phyloP scores from a whole-genome alignment of 2,113 vertebrate species.

The Ondatra zibethicus region DNA sequence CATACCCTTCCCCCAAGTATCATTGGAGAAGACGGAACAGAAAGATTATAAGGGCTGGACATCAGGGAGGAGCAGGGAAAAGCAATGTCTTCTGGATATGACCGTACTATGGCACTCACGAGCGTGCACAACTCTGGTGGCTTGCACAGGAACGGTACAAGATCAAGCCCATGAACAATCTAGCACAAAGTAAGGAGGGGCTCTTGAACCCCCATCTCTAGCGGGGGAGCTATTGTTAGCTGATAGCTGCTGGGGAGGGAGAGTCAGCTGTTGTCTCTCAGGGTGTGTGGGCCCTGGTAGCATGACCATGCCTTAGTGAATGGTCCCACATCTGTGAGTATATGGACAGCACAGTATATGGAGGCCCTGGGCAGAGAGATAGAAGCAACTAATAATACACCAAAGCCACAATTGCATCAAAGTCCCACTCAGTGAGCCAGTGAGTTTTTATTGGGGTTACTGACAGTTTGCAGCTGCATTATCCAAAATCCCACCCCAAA shows the following conservation, averaged over 20 bases:
- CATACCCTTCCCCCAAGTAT: too few relatives aligned
- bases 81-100: not conserved
- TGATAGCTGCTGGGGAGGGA: not conserved
- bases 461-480: not conserved
- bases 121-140: not conserved
- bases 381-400: not conserved
- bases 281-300: not conserved
- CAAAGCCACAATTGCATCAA: not conserved
- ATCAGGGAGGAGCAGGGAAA: not conserved
- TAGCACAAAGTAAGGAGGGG: not conserved
- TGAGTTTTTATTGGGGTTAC: not conserved
- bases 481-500: not conserved
- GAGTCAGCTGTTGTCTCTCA: not conserved
- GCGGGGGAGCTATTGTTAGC: not conserved
- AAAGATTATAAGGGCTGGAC: not conserved
- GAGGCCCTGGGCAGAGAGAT: not conserved
- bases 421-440: not conserved
- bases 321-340: not conserved
- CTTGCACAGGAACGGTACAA: not conserved
- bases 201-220: too few relatives aligned
- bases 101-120: not conserved
- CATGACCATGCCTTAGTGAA: not conserved
- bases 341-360: not conserved
- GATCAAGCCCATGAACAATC: not conserved
- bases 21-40: not conserved